These are phyloP conservation scores for Anarsia innoxiella DNA, from an alignment of 2,888 invertebrate genomes.

Conservation along the genomic window DNA sequence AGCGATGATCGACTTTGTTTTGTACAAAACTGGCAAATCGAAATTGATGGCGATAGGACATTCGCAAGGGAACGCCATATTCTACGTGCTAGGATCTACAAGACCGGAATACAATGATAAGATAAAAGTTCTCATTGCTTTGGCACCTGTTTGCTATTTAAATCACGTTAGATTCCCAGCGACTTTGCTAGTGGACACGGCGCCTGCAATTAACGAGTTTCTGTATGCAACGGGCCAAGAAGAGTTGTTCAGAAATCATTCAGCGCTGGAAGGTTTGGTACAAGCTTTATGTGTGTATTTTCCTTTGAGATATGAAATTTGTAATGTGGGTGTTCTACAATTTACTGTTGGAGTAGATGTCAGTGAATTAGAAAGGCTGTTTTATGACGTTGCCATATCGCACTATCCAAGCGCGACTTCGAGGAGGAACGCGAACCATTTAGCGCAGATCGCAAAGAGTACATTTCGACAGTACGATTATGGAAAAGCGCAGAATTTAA, in stretches of 20 bases:
- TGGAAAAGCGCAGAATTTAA: slow-evolving; percentile 19
- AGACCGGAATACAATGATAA: slow-evolving; percentile 21
- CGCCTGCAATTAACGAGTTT: neutral
- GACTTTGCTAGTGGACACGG: neutral
- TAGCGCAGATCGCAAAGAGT: slow-evolving; percentile 23
- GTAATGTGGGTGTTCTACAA: slow-evolving; percentile 32
- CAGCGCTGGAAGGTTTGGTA: slow-evolving; percentile 3
- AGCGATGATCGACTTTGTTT: slow-evolving; percentile 18
- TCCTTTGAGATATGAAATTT: neutral
- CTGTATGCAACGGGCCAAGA: neutral
- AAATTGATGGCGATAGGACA: slow-evolving; percentile 25
- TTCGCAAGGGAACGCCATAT: slow-evolving; percentile 22
- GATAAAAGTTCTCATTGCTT: slow-evolving; percentile 44
- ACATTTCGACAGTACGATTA: slow-evolving; percentile 23
- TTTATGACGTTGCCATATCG: slow-evolving; percentile 23
- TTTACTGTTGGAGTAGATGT: slow-evolving; percentile 67
- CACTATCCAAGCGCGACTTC: slow-evolving; percentile 33
- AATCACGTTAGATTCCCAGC: neutral
- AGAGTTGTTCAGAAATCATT: neutral
- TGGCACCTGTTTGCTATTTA: slow-evolving; percentile 1
- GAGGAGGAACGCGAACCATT: slow-evolving; percentile 26
- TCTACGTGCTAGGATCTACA: slow-evolving; percentile 18
- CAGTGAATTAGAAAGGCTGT: slow-evolving; percentile 66
- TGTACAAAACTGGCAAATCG: slow-evolving; percentile 15
- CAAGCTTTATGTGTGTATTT: neutral